phyloP scores from a whole-genome alignment of 2,113 vertebrate species.

The Drymodes brunneopygia region DNA sequence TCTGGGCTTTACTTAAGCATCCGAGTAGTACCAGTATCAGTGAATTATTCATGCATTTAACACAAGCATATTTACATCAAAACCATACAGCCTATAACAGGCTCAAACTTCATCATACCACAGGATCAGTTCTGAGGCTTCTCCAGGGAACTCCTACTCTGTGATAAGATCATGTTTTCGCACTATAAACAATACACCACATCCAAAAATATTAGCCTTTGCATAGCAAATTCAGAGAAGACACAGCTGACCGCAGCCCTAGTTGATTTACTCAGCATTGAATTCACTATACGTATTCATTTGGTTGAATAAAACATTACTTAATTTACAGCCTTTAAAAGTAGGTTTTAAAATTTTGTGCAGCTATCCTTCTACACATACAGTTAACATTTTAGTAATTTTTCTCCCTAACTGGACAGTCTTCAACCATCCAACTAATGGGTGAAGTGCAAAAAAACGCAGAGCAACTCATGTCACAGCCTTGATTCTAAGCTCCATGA shows the following conservation, averaged over 20 bases:
- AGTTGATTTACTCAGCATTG: neutral
- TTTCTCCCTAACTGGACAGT: neutral
- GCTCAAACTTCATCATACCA: neutral
- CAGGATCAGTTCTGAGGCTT: neutral
- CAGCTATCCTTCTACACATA: neutral
- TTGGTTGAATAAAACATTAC: neutral
- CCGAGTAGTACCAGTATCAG: neutral
- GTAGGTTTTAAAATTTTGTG: neutral
- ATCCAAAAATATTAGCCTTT: neutral
- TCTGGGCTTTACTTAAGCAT: neutral
- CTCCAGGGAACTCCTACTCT: neutral
- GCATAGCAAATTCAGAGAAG: neutral
- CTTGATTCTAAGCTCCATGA: neutral
- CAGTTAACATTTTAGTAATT: neutral
- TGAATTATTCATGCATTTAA: neutral
- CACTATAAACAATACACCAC: neutral
- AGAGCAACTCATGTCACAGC: neutral
- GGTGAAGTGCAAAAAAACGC: neutral
- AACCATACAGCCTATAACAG: neutral
- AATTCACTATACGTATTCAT: neutral
- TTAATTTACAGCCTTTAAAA: neutral
- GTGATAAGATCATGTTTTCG: neutral
- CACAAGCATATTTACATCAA: neutral
- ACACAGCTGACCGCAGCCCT: neutral
- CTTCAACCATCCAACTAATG: neutral